A percentile compares a stretch with the other conserved stretches of the same genome.
Evolutionary conservation across 2,888 invertebrate genomes (phyloP).

Genomic region (Ophion slaviceki): DNA sequence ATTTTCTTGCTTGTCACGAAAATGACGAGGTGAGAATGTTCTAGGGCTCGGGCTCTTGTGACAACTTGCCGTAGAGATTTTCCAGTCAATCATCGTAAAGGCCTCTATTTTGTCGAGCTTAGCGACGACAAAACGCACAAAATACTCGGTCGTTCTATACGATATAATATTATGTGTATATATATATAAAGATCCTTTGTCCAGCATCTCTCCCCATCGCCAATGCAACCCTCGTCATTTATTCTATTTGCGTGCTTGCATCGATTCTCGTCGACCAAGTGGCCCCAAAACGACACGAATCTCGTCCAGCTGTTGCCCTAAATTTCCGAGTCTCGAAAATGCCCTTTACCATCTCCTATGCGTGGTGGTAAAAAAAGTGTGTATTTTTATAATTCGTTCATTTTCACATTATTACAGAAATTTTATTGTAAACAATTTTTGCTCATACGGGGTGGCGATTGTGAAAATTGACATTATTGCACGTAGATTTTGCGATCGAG

Average conservation of each 20-base stretch:
- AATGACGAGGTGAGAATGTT: conserved; percentile 43
- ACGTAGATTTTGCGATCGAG: no score
- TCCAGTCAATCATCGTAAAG: conserved; percentile 54
- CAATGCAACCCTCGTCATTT: conserved; percentile 42
- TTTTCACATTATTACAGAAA: no score
- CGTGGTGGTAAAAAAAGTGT: no score
- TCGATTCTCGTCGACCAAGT: conserved; percentile 55
- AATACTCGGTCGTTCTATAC: conserved; percentile 14
- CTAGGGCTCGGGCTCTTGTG: not conserved
- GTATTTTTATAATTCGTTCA: no score
- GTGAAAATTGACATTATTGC: no score
- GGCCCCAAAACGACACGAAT: conserved; percentile 50
- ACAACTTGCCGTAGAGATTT: conserved; percentile 46
- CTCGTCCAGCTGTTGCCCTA: conserved; percentile 25
- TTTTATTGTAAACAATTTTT: no score
- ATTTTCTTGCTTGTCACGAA: conserved; percentile 31
- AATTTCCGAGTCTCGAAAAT: no score
- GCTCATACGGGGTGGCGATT: no score
- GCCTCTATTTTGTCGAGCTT: conserved; percentile 57
- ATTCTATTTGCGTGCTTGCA: conserved; percentile 32
- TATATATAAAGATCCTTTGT: conserved; percentile 4
- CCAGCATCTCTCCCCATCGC: conserved; percentile 47
- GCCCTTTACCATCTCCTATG: no score
- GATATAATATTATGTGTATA: not conserved
- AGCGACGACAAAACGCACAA: conserved; percentile 34